phyloP scores from a whole-genome alignment of 2,888 invertebrate genomes.

The Entomobrya proxima region DNA sequence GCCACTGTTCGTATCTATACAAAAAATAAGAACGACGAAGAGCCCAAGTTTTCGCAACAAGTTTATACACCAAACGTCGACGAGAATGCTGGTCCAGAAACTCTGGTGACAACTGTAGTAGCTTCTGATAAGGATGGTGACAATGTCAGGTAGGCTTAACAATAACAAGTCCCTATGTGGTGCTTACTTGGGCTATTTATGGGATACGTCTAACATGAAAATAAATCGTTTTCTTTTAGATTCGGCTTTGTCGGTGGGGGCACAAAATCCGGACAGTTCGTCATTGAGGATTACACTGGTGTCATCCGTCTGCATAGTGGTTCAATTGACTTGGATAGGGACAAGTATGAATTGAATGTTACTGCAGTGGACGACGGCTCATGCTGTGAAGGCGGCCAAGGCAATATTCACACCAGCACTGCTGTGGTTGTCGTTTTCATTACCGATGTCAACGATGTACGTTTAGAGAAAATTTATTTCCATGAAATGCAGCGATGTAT shows the following conservation, averaged over 20 bases:
- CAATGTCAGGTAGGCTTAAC: constrained; percentile 89
- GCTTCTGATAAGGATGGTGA: constrained; percentile 98
- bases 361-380: constrained; percentile 98
- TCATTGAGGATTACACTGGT: constrained; percentile 96
- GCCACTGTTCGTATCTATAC: constrained; percentile 97
- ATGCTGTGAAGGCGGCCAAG: constrained; percentile 94
- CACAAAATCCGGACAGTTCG: constrained; percentile 91
- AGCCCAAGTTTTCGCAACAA: constrained; percentile 97
- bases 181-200: not conserved
- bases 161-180: not conserved
- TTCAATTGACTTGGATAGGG: constrained; percentile 90
- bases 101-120: constrained; percentile 96
- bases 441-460: constrained; percentile 97
- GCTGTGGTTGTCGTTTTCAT: constrained; percentile 97
- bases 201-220: too few species aligned
- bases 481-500: not conserved
- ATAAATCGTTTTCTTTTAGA: constrained; percentile 75
- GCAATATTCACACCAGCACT: constrained; percentile 92
- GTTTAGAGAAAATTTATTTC: constrained; percentile 82
- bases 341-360: constrained; percentile 97
- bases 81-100: constrained; percentile 96
- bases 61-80: constrained; percentile 97
- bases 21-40: constrained; percentile 98
- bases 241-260: constrained; percentile 87
- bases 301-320: constrained; percentile 93